Evolutionary conservation across 2,113 vertebrate species (phyloP), one percentile per base, ranked within the genome.

Genomic region (Phaethon lepturus): DNA sequence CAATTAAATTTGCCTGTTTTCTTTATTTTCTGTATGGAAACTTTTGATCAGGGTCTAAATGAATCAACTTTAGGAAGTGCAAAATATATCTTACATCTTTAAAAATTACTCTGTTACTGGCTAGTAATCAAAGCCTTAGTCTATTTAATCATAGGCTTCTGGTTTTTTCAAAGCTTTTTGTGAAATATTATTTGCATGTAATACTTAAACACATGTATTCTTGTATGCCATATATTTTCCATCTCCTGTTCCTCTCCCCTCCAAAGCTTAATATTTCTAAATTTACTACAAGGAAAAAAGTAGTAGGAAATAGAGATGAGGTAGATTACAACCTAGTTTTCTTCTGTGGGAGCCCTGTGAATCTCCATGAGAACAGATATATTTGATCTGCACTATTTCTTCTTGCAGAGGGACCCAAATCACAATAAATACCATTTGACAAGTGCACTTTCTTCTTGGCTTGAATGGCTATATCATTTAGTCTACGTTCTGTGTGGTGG

Each of bases 1-100:
- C 25, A 62, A 28, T 58, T 73, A 68, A 69, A 77, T 84, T 55
- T 76, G 2, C 17, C 17, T 50, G 18, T 76, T 44, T 75, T 78
- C 38, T 78, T 95, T 73, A 80, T 10, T 8, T 77, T 96, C 47
- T 93, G 12, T 59, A 59, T 50, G 59, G 78, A 72, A 97, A 97
- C 31, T 84, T 91, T 64, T 67, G n/a, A 74, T 71, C 47, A 93
- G 42, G 92, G 85, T 33, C 38, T 45, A 74, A 29, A 4, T 67
- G 31, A 95, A 86, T 66, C 15, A 81, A 64, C 5, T 75, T 72
- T 78, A 72, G 14, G 33, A 88, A 78, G 44, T 44, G 18, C 11
- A 72, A 90, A 92, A 87, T 0, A 52, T 55, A 23, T 59, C 47
- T 33, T n/a, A 79, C 4, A 52, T 53, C 40, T 91, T 74, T 78